Percentiles rank a stretch among this genome's conserved stretches.
Evolutionary conservation across 2,113 vertebrate genomes (phyloP).

Genomic region (Camarhynchus parvulus): DNA sequence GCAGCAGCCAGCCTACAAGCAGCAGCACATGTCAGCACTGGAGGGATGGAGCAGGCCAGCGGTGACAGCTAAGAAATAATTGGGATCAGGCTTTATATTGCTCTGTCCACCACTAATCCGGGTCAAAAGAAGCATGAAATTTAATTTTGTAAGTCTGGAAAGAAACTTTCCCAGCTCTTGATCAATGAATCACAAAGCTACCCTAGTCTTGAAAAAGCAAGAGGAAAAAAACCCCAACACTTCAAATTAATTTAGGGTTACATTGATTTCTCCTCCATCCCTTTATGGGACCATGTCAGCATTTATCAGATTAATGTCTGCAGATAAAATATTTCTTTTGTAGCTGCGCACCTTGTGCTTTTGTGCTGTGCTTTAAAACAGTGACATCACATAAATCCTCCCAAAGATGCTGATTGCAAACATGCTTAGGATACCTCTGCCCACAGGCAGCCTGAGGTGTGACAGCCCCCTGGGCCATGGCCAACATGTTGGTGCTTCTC

Average conservation of each 20-base stretch:
- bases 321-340: not conserved
- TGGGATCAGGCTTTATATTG: not conserved
- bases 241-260: conserved; percentile 17
- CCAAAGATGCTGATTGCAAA: not conserved
- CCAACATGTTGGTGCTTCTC: not conserved
- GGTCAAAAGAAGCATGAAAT: not conserved
- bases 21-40: not conserved
- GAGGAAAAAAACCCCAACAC: not conserved
- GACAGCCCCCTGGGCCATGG: not conserved
- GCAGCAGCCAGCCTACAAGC: not conserved
- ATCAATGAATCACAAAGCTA: not conserved
- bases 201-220: not conserved
- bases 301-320: not conserved
- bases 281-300: not conserved
- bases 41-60: not conserved
- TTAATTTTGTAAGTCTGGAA: not conserved
- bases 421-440: not conserved
- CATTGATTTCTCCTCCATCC: not conserved
- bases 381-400: not conserved
- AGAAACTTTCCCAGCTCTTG: not conserved
- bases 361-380: not conserved
- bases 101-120: not conserved
- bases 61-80: not conserved
- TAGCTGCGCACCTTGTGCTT: not conserved
- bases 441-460: not conserved